phyloP scores from a whole-genome alignment of 1,140 invertebrate species.

The Daktulosphaira vitifoliae region DNA sequence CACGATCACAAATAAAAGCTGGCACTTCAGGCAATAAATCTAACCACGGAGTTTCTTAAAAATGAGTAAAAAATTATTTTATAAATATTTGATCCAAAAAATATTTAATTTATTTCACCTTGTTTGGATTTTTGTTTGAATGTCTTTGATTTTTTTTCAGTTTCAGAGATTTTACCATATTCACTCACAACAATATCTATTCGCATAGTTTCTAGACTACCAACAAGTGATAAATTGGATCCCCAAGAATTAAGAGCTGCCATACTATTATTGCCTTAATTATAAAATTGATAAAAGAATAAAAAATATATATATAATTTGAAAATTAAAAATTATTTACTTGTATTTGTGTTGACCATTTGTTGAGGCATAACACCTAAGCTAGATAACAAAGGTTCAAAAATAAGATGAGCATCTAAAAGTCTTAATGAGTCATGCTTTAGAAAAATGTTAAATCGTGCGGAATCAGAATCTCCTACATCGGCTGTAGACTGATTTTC shows the following conservation, averaged over 20 bases:
- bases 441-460: conserved; percentile 54
- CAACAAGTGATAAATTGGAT: conserved; percentile 80
- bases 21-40: conserved; percentile 69
- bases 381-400: conserved; percentile 74
- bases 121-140: conserved; percentile 13
- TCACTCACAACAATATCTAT: conserved; percentile 91
- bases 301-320: neutral
- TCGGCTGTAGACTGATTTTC: conserved; percentile 18
- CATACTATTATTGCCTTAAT: conserved; percentile 27
- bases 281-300: neutral
- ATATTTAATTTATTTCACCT: neutral
- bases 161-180: conserved; percentile 49
- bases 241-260: conserved; percentile 73
- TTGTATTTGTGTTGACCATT: conserved; percentile 50
- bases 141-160: conserved; percentile 1
- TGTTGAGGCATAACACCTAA: conserved; percentile 80
- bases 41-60: conserved; percentile 46
- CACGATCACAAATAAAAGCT: conserved; percentile 84
- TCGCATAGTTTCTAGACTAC: conserved; percentile 73
- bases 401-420: conserved; percentile 85
- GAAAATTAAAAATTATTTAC: conserved; percentile 16
- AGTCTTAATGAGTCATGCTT: conserved; percentile 74
- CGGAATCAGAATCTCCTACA: conserved; percentile 39
- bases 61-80: conserved; percentile 1
- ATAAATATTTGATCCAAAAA: neutral